phyloP scores from a whole-genome alignment of 2,888 invertebrate species.

The Malachius bipustulatus region DNA sequence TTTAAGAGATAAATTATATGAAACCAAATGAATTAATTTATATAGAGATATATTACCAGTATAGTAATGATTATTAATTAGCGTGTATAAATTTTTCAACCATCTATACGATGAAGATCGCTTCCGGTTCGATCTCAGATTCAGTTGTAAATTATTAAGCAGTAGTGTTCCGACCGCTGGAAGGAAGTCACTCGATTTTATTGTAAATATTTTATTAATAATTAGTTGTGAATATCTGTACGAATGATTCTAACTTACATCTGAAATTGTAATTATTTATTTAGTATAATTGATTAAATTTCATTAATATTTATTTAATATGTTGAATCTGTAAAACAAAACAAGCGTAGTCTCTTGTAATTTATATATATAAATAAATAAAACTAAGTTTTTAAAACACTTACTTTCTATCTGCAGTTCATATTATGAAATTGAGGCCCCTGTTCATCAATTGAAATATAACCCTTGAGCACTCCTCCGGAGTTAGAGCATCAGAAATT shows the following conservation, averaged over 20 bases:
- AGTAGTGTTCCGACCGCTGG: conserved; percentile 19
- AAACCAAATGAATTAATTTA: conserved; percentile 34
- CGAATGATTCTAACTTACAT: conserved; percentile 13
- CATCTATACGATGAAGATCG: not conserved
- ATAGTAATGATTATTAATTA: too few species aligned
- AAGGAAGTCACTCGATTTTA: conserved; percentile 15
- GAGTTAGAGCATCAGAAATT: too few species aligned
- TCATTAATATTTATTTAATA: conserved; percentile 13
- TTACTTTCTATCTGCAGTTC: conserved; percentile 14
- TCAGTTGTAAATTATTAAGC: conserved; percentile 17
- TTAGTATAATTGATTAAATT: too few species aligned
- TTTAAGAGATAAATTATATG: conserved; percentile 72
- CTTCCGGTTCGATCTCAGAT: conserved; percentile 23
- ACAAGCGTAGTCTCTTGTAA: conserved; percentile 11
- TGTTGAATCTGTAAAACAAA: not conserved
- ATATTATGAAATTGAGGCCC: conserved; percentile 18
- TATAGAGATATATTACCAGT: conserved; percentile 6
- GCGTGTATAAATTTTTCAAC: not conserved
- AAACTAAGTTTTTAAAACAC: conserved; percentile 16
- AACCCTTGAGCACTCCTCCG: too few species aligned
- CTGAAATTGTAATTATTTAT: conserved; percentile 12
- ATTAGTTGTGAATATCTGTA: conserved; percentile 21
- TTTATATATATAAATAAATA: conserved; percentile 14
- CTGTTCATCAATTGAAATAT: too few species aligned
- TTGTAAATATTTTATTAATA: too few species aligned